Base-by-base conservation (phyloP, 2,888 invertebrate species). In the Tachystola acroxantha region DNA sequence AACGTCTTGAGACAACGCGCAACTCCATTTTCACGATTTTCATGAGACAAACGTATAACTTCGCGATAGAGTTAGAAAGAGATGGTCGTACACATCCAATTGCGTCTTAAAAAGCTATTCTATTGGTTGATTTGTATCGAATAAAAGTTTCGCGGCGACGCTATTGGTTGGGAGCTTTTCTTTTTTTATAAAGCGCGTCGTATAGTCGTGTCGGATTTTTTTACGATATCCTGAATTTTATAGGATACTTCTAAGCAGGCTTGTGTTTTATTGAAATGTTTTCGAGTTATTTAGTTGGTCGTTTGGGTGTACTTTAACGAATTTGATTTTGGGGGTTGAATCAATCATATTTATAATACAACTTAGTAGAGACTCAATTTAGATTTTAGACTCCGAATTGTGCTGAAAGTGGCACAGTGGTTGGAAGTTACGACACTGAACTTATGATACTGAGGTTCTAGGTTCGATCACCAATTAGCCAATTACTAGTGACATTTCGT, bases 151-250 rank as follows among this genome's bases (percentile, higher is more conserved):
- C 45, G 51, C 50, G 52, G 49, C 37, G 42, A 47, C 30, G 10
- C 47, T 55, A 68, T 67, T 69, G 68, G 70, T 44, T 37, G 52
- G 46, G 42, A 32, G 43, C 42, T 57, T 69, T 59, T 61, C 60
- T 52, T 54, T 47, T n/a, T n/a, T n/a, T n/a, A n/a, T n/a, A n/a
- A 48, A 46, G 29, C 36, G 39, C 42, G 50, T 37, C 38, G 46
- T 44, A 30, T 31, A 35, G 7, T 13, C 39, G 36, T 40, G 42
- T 45, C 35, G 26, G 37, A 40, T 54, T 42, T 54, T 66, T 72
- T 73, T 69, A 69, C 58, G 64, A 65, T 64, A 60, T n/a, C 60
- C 64, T 67, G 68, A 67, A 64, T 69, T 75, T 77, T 74, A 77
- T 72, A 64, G 68, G 53, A 64, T 62, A 63, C 63, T 75, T 68